Percentiles rank a stretch among this genome's conserved stretches.
These are phyloP conservation scores for Anabacerthia variegaticeps DNA, from an alignment of 2,797 vertebrate species.

Conservation along the genomic window DNA sequence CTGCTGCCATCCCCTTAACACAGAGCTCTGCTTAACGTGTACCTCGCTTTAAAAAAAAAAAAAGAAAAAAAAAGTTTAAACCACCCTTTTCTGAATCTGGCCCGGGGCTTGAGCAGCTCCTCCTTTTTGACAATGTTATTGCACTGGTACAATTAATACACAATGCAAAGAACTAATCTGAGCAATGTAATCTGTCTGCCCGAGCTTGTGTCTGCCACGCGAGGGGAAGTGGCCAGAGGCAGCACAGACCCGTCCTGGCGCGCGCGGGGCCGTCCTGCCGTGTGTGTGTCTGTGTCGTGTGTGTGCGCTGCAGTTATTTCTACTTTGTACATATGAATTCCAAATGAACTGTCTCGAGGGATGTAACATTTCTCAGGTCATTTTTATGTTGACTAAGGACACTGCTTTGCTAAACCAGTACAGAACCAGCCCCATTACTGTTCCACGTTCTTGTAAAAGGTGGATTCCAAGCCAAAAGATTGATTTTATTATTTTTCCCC, in stretches of 20 bases:
- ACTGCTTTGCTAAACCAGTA: constrained; percentile 53
- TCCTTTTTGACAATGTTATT: constrained; percentile 76
- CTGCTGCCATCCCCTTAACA: constrained; percentile 62
- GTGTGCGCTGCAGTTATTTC: constrained; percentile 46
- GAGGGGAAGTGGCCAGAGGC: constrained; percentile 61
- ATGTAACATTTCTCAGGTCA: constrained; percentile 89
- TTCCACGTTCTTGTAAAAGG: neutral
- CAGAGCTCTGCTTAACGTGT: constrained; percentile 56
- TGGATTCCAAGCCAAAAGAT: constrained; percentile 62
- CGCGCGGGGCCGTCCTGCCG: neutral
- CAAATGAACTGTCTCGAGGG: constrained; percentile 67
- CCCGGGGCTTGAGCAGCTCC: constrained; percentile 65
- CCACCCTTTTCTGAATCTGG: constrained; percentile 65
- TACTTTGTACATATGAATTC: constrained; percentile 74
- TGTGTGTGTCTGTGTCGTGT: constrained; percentile 25
- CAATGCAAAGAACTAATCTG: constrained; percentile 77
- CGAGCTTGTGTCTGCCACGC: constrained; percentile 27
- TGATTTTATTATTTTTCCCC: neutral
- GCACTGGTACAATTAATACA: constrained; percentile 81
- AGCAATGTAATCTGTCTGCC: constrained; percentile 65
- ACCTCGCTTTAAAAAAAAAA: constrained; percentile 57
- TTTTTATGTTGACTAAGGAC: constrained; percentile 85
- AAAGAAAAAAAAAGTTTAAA: constrained; percentile 32
- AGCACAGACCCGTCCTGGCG: constrained; percentile 29
- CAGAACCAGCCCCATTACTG: constrained; percentile 12